Evolutionary conservation across 1,140 invertebrate genomes (phyloP).

Genomic region (Drosophila parabipectinata): DNA sequence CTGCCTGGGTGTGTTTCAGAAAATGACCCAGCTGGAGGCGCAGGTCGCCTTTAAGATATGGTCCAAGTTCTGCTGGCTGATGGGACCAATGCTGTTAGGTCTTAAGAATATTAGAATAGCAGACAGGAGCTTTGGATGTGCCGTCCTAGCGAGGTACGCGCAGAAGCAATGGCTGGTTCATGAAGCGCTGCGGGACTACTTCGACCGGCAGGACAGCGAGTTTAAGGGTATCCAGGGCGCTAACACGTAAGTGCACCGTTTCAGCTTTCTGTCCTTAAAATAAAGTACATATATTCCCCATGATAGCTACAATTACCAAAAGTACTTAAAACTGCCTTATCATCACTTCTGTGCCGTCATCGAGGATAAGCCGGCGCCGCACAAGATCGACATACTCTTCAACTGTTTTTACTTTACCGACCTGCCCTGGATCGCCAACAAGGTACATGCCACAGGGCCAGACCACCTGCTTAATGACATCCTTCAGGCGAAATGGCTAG

Average conservation of each 20-base stretch:
- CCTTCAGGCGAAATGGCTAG: conserved; percentile 65
- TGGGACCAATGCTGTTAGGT: conserved; percentile 83
- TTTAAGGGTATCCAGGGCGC: conserved; percentile 61
- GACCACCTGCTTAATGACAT: conserved; percentile 75
- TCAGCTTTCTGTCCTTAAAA: too few relatives aligned
- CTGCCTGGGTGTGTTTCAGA: conserved; percentile 78
- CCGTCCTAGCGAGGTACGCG: conserved; percentile 75
- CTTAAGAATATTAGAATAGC: conserved; percentile 81
- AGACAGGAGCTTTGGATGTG: conserved; percentile 72
- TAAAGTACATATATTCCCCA: neutral
- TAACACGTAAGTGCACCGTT: too few relatives aligned
- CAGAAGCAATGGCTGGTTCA: conserved; percentile 81
- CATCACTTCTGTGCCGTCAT: conserved; percentile 85
- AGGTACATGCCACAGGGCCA: conserved; percentile 88
- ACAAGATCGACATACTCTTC: conserved; percentile 80
- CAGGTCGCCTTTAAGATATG: conserved; percentile 82
- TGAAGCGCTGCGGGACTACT: conserved; percentile 80
- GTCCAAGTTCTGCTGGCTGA: conserved; percentile 84
- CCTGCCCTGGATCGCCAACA: conserved; percentile 90
- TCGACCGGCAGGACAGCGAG: conserved; percentile 77
- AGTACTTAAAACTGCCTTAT: conserved; percentile 92
- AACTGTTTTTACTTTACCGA: conserved; percentile 86
- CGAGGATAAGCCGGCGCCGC: conserved; percentile 74
- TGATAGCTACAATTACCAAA: conserved; percentile 90
- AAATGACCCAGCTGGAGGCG: conserved; percentile 76